These are phyloP conservation scores for Carcina quercana DNA, from an alignment of 2,888 invertebrate species.

Conservation along the genomic window DNA sequence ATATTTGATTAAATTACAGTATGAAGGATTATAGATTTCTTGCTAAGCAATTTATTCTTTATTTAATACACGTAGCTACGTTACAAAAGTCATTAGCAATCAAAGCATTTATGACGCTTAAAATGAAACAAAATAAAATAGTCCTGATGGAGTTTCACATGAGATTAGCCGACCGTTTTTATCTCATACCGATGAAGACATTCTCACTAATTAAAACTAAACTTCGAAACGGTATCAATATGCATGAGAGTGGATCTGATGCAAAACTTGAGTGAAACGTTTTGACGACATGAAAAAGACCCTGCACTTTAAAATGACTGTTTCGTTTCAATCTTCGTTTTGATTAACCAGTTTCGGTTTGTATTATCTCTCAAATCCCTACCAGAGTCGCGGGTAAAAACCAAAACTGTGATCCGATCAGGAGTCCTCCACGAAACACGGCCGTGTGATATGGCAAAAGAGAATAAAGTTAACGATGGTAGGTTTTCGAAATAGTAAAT, in stretches of 20 bases:
- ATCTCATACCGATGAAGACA: conserved; percentile 41
- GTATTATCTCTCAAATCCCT: too few relatives aligned
- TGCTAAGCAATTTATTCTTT: too few relatives aligned
- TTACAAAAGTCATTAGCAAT: conserved; percentile 68
- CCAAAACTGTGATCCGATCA: conserved; percentile 28
- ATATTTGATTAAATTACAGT: too few relatives aligned
- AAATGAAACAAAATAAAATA: conserved; percentile 66
- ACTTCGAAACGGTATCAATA: conserved; percentile 42
- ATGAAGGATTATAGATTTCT: too few relatives aligned
- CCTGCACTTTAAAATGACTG: conserved; percentile 22
- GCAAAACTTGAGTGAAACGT: conserved; percentile 11
- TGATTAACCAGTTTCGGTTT: conserved; percentile 26
- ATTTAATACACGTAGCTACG: too few relatives aligned
- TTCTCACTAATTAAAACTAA: conserved; percentile 48
- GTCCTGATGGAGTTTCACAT: conserved; percentile 37
- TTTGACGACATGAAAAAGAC: conserved; percentile 23
- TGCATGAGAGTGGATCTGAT: conserved; percentile 24
- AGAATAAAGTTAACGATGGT: too few relatives aligned
- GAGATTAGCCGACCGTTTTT: conserved; percentile 19
- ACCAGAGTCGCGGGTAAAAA: too few relatives aligned
- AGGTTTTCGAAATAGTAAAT: too few relatives aligned
- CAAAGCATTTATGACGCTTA: conserved; percentile 53
- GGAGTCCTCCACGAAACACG: too few relatives aligned
- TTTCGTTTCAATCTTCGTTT: conserved; percentile 23
- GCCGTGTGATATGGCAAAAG: too few relatives aligned